Percentiles rank a stretch among this genome's conserved stretches.
Conservation (phyloP, 1,140 invertebrate genomes). For the Eumeta japonica region DNA sequence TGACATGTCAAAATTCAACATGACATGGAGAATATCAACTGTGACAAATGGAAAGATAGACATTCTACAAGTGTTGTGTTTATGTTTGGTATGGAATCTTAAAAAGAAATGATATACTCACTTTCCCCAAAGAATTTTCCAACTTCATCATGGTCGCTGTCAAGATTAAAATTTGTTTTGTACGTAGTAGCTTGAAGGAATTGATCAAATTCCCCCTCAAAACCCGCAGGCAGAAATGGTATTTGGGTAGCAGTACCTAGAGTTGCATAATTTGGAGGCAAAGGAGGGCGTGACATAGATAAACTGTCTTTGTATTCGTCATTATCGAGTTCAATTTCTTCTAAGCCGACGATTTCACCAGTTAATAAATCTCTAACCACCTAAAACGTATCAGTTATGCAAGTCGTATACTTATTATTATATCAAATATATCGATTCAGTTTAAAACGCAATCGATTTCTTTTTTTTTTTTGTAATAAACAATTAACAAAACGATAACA, state of each 20-base stretch:
- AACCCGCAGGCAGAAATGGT: conserved; percentile 51
- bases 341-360: conserved; percentile 41
- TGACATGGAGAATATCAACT: no score
- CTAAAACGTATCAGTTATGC: conserved; percentile 16
- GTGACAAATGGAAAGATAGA: no score
- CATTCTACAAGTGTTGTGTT: no score
- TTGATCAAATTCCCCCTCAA: conserved; percentile 42
- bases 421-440: neutral
- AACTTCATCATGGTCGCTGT: conserved; percentile 33
- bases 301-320: conserved; percentile 45
- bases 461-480: no score
- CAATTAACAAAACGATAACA: no score
- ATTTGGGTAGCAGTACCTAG: conserved; percentile 43
- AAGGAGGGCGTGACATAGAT: conserved; percentile 46
- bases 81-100: no score
- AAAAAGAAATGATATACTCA: no score
- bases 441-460: neutral
- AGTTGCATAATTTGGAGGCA: conserved; percentile 44
- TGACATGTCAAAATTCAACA: no score
- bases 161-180: conserved; percentile 23
- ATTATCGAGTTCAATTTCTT: conserved; percentile 37
- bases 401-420: neutral
- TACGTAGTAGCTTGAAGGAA: conserved; percentile 28
- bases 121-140: conserved; percentile 54
- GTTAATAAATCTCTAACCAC: conserved; percentile 37